Base-by-base conservation (phyloP, 2,888 invertebrate genomes). In the Agrotis puta region DNA sequence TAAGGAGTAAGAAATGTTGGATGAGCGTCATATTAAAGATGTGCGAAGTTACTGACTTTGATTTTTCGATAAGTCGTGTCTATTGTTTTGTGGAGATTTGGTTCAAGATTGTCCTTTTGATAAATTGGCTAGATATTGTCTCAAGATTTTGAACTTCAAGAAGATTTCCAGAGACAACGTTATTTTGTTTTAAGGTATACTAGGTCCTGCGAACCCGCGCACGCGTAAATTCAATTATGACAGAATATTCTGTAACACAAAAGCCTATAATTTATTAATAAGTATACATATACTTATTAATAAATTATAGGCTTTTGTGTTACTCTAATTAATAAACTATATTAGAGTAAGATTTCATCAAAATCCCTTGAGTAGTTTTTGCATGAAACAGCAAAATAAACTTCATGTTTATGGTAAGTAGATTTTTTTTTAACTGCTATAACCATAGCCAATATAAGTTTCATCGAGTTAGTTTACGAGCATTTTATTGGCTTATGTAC, bases 401-500 rank as follows among this genome's bases (percentile, higher is more conserved):
- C 39, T 39, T 39, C 39, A 11, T 11, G 39, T 39, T 39, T 39
- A 39, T 39, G 39, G 39, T 39, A 39, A n/a, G n/a, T n/a, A n/a
- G 2, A 0, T 39, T 39, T 39, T 39, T 39, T 11, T 33, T n/a
- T n/a, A n/a, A n/a, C 27, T 33, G 58, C 18, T 53, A 65, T 68
- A 77, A 43, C 18, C 27, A 61, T 11, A 51, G 22, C 62, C 13
- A 62, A 57, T 61, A 47, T 39, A 57, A 63, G 27, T 76, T 71
- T 73, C 63, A 56, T 58, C 24, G 39, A 56, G 33, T 70, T 58
- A 11, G 22, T 57, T 82, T 63, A 76, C 59, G 76, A 76, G 58
- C 63, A 64, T 62, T 51, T 53, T 70, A 74, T 70, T 84, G 77
- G 82, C 69, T n/a, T 59, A 62, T 47, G 22, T 50, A 74, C 51